Evolutionary conservation across 2,888 invertebrate genomes (phyloP).

Genomic region (Phalera bucephala): DNA sequence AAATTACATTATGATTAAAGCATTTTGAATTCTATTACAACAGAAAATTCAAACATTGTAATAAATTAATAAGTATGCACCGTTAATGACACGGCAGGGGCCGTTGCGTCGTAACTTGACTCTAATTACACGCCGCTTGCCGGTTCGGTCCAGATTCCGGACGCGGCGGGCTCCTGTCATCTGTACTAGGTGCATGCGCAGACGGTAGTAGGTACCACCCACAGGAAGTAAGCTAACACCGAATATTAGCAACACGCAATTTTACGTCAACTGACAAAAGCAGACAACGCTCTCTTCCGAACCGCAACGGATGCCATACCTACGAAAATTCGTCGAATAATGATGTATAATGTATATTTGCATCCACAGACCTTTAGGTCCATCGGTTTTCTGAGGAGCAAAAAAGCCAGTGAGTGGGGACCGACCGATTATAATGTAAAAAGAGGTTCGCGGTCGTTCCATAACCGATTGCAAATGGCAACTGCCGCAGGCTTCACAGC

Average conservation of each 20-base stretch:
- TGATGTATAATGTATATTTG: slow-evolving; percentile 45
- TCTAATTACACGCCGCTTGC: slow-evolving; percentile 28
- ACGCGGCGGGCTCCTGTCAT: slow-evolving; percentile 27
- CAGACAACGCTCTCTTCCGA: slow-evolving; percentile 5
- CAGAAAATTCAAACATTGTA: slow-evolving; percentile 29
- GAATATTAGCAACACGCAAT: slow-evolving; percentile 11
- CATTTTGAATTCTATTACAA: neutral
- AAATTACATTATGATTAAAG: slow-evolving; percentile 6
- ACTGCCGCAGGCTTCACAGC: slow-evolving; percentile 69
- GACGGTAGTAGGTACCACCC: slow-evolving; percentile 14
- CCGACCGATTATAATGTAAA: slow-evolving; percentile 79
- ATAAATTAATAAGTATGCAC: slow-evolving; percentile 47
- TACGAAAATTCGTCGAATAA: slow-evolving; percentile 14
- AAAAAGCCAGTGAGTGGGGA: slow-evolving; percentile 68
- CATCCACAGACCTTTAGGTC: slow-evolving; percentile 55
- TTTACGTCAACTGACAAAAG: slow-evolving; percentile 4
- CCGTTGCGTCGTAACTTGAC: slow-evolving; percentile 55
- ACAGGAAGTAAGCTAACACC: slow-evolving; percentile 34
- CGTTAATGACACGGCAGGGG: slow-evolving; percentile 71
- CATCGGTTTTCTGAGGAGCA: slow-evolving; percentile 55
- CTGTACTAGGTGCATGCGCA: slow-evolving; percentile 21
- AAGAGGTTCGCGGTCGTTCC: slow-evolving; percentile 78
- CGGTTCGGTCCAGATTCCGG: slow-evolving; percentile 18
- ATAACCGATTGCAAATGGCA: slow-evolving; percentile 82
- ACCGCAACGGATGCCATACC: neutral